Base-by-base conservation (phyloP, 2,888 invertebrate species). In the Cyclophora punctaria region DNA sequence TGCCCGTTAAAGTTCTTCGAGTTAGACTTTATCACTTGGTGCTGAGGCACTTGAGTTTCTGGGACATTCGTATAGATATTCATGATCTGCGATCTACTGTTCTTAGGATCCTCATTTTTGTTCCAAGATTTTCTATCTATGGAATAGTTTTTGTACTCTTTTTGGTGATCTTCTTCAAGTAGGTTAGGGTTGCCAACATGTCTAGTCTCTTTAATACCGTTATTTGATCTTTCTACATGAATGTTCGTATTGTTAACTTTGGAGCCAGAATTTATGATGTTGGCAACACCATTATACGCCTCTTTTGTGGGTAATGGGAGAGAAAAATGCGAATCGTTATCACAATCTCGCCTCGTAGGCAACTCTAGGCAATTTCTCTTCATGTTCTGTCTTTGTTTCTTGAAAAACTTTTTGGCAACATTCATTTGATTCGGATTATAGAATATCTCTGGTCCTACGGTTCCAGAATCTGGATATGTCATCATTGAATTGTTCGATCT, bases 381-480 rank as follows among this genome's bases (percentile, higher is more conserved):
- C 75, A 92, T 90, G 59, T 94, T 88, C 45, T 94, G 90, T 51
- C 94, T 90, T 71, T 96, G 96, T 63, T 95, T 95, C 64, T 95
- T 95, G 80, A 98, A 98, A 75, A 97, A 98, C 71, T 96, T 96
- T 58, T 96, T 92, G 0, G 98, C 98, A 0, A 96, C 96, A 41
- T 96, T 96, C 78, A 96, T 97, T 80, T 98, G 98, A 75, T 96
- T 95, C 0, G 97, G 96, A 78, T 98, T 97, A 73, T 97, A 97
- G 78, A 97, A 98, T 69, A 95, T 90, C 56, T 95, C 95, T 0
- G 94, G 93, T 0, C 92, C 92, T 0, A 83, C 59, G 0, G 83
- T 81, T 0, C 78, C 78, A 1, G 82, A 87, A 37, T 91, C 91
- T 0, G 91, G 91, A 52, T 90, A 91, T 0, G 93, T 92, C 64